phyloP scores from a whole-genome alignment of 2,888 invertebrate species.

The Dicyrtoma fusca region DNA sequence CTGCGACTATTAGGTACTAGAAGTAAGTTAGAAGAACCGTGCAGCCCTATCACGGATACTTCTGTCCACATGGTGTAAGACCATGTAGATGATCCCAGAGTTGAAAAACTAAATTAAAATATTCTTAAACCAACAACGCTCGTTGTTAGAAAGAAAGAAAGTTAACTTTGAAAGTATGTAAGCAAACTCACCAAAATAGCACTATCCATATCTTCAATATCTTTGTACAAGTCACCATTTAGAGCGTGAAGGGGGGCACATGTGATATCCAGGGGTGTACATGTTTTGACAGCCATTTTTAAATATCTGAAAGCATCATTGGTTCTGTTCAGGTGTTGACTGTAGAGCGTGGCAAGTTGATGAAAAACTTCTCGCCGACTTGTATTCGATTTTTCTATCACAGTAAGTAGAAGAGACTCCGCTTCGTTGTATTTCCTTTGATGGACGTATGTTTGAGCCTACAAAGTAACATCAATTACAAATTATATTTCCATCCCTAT shows the following conservation, averaged over 20 bases:
- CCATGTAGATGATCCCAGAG: too few species aligned
- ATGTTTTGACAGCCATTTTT: conserved; percentile 53
- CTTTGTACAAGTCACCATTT: conserved; percentile 56
- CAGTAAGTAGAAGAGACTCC: conserved; percentile 52
- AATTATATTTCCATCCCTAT: too few species aligned
- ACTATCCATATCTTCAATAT: conserved; percentile 55
- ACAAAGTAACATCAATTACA: too few species aligned
- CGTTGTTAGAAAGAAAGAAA: neutral
- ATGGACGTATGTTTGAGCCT: conserved; percentile 56
- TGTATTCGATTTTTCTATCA: conserved; percentile 53
- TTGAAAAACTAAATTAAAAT: neutral
- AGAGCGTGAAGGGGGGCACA: conserved; percentile 55
- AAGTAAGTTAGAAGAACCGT: too few species aligned
- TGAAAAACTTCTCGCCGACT: conserved; percentile 55
- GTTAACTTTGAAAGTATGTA: too few species aligned
- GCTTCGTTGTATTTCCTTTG: conserved; percentile 55
- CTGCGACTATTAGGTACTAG: too few species aligned
- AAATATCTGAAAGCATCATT: conserved; percentile 54
- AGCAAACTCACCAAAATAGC: conserved; percentile 53
- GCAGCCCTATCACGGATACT: too few species aligned
- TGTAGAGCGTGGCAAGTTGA: conserved; percentile 56
- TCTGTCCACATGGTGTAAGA: too few species aligned
- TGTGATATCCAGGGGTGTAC: conserved; percentile 50
- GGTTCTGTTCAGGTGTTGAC: conserved; percentile 55
- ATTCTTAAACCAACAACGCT: too few species aligned